These are phyloP conservation scores for Trachelus stipa DNA, from an alignment of 2,888 invertebrate species.

Conservation along the genomic window DNA sequence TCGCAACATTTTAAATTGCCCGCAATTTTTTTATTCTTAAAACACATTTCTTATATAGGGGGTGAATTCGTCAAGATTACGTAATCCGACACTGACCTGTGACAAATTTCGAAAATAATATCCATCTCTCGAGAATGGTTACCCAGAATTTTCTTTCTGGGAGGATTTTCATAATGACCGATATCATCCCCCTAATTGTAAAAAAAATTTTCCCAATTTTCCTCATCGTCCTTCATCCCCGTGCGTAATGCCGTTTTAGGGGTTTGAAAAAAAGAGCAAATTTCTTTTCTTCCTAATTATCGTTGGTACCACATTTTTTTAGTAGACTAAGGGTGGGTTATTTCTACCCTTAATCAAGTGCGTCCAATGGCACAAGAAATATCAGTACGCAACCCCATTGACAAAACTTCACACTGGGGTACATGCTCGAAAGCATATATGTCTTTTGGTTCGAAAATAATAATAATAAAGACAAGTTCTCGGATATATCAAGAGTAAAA, in stretches of 20 bases:
- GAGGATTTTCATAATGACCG: neutral
- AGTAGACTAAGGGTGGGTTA: neutral
- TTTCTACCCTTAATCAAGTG: no score
- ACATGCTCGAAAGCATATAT: neutral
- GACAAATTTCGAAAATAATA: neutral
- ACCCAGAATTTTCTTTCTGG: neutral
- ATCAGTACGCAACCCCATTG: neutral
- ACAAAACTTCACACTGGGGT: neutral
- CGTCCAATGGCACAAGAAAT: neutral
- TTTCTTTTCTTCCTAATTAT: neutral
- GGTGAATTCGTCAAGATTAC: neutral
- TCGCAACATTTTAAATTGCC: neutral
- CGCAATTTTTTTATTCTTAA: neutral
- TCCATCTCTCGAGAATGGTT: neutral
- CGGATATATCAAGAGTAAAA: slow-evolving; percentile 40
- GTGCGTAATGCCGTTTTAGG: neutral
- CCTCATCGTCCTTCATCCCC: neutral
- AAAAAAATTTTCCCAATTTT: neutral
- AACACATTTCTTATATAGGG: neutral
- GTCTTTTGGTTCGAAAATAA: neutral
- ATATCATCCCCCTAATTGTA: neutral
- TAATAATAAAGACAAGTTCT: neutral
- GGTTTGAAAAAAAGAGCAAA: neutral
- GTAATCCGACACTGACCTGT: neutral
- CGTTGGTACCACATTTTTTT: neutral